These are phyloP conservation scores for Thamnaconus septentrionalis DNA, from an alignment of 2,113 vertebrate genomes.

Conservation along the genomic window DNA sequence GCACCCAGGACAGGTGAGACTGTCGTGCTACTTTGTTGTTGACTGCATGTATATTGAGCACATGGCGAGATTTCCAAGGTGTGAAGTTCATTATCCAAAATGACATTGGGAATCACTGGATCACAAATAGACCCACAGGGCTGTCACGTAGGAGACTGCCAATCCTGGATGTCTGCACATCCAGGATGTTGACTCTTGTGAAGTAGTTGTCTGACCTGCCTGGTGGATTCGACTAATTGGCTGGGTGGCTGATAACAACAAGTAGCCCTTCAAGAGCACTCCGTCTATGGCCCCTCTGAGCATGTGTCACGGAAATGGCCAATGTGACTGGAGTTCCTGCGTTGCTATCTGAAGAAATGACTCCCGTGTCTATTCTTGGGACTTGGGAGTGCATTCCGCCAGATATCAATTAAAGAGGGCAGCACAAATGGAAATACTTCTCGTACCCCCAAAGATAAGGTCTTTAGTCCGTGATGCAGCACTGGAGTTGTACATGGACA, in stretches of 20 bases:
- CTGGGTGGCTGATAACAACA: slow-evolving; percentile 56
- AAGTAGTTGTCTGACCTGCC: slow-evolving; percentile 20
- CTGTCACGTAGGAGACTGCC: slow-evolving; percentile 44
- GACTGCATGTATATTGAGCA: not conserved
- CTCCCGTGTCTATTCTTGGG: slow-evolving; percentile 72
- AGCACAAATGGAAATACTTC: slow-evolving; percentile 52
- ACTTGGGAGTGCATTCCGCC: slow-evolving; percentile 49
- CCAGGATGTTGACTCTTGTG: slow-evolving; percentile 56
- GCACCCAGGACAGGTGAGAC: slow-evolving; percentile 94
- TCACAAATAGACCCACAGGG: not conserved
- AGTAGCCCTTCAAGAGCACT: slow-evolving; percentile 38
- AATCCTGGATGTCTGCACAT: slow-evolving; percentile 30
- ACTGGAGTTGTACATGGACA: no score
- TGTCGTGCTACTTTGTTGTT: not conserved
- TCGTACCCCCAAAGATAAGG: slow-evolving; percentile 59
- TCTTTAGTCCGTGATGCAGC: not conserved
- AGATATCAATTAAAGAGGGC: slow-evolving; percentile 64
- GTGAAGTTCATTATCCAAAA: not conserved
- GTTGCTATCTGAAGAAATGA: slow-evolving; percentile 67
- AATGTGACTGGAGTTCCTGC: slow-evolving; percentile 51
- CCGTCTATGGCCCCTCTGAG: slow-evolving; percentile 59
- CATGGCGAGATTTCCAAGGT: no score
- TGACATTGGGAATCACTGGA: slow-evolving; percentile 12
- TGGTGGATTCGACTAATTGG: slow-evolving; percentile 48
- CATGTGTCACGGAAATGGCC: slow-evolving; percentile 60